phyloP scores from a whole-genome alignment of 2,888 invertebrate species.

The Suillia variegata region DNA sequence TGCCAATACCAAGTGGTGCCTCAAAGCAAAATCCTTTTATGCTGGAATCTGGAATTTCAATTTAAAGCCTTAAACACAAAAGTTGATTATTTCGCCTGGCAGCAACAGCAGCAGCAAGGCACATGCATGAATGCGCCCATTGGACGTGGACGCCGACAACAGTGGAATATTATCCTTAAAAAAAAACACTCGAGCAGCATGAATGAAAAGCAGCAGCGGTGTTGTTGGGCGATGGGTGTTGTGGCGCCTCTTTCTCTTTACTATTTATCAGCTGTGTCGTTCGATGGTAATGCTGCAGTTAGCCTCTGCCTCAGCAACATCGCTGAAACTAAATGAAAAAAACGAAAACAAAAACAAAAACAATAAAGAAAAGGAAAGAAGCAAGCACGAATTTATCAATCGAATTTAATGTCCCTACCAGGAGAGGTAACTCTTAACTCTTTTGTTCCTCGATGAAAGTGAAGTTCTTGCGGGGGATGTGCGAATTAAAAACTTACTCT shows the following conservation, averaged over 20 bases:
- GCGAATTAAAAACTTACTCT: too few species aligned
- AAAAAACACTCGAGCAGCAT: neutral
- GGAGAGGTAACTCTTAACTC: neutral
- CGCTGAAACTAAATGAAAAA: neutral
- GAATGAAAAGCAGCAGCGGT: neutral
- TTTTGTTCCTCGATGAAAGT: too few species aligned
- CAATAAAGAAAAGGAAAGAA: too few species aligned
- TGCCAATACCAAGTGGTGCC: constrained; percentile 2
- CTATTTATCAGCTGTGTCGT: constrained; percentile 11
- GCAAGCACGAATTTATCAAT: constrained; percentile 21
- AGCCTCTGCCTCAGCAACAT: neutral
- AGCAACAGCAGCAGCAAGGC: constrained; percentile 28
- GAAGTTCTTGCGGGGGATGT: too few species aligned
- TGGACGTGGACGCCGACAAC: constrained; percentile 14
- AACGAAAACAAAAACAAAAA: constrained; percentile 12
- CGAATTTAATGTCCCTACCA: constrained; percentile 19
- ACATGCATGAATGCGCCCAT: constrained; percentile 22
- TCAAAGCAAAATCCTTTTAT: constrained; percentile 42
- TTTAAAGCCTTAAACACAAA: constrained; percentile 53
- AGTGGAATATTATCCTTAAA: constrained; percentile 11
- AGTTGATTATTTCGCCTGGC: constrained; percentile 44
- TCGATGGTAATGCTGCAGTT: neutral
- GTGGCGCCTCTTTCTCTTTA: neutral
- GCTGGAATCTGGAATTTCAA: constrained; percentile 53
- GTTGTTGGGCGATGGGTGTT: too few species aligned